Evolutionary conservation across 2,113 vertebrate genomes (phyloP).

Genomic region (Alaudala cheleensis): DNA sequence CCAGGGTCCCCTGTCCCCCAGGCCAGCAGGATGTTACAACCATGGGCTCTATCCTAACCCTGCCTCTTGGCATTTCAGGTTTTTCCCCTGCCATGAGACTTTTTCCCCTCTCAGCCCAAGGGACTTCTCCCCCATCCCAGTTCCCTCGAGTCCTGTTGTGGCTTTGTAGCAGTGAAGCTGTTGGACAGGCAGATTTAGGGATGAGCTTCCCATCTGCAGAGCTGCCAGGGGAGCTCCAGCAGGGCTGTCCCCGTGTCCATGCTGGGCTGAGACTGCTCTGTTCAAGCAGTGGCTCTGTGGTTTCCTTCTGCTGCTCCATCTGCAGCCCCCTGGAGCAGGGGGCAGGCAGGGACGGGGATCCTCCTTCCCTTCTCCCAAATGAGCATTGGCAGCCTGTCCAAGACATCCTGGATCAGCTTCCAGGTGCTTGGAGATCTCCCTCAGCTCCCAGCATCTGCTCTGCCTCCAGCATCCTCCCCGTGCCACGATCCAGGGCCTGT

Average conservation of each 20-base stretch:
- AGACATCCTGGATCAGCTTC: not conserved
- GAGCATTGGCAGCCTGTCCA: accelerated
- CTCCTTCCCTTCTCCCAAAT: not conserved
- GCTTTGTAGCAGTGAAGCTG: not conserved
- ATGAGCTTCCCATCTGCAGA: not conserved
- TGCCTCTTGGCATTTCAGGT: not conserved
- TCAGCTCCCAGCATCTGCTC: not conserved
- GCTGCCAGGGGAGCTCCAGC: not conserved
- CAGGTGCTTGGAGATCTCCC: accelerated
- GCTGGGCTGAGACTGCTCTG: not conserved
- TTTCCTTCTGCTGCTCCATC: constrained; percentile 24
- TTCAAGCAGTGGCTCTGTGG: not conserved
- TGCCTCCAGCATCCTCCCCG: not conserved
- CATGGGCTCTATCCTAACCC: accelerated
- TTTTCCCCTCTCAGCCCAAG: not conserved
- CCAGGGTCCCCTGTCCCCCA: accelerated
- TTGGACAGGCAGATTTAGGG: not conserved
- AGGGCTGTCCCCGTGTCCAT: accelerated
- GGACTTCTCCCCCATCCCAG: not conserved
- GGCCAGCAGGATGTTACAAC: not conserved
- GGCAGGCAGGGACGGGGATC: not conserved
- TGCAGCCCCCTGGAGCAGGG: not conserved
- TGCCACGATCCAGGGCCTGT: accelerated
- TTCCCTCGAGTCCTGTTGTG: not conserved
- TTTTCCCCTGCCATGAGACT: not conserved